A percentile compares a stretch with the other conserved stretches of the same genome.
Evolutionary conservation across 2,797 vertebrate genomes (phyloP).

Genomic region (Pangasius krempfi): DNA sequence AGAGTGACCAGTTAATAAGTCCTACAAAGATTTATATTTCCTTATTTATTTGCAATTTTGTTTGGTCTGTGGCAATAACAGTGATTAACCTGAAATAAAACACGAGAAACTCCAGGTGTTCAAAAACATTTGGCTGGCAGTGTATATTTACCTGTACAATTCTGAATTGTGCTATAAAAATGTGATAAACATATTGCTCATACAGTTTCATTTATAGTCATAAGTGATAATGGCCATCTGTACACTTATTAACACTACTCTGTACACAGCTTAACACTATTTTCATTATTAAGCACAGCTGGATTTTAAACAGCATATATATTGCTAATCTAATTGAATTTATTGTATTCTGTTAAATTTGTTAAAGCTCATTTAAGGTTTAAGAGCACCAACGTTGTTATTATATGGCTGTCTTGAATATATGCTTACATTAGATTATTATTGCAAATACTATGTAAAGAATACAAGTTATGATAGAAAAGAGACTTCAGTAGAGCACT

Average conservation of each 20-base stretch:
- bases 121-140: background rate
- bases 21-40: background rate
- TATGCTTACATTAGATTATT: background rate
- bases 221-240: background rate
- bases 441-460: conserved; percentile 12
- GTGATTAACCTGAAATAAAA: background rate
- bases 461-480: background rate
- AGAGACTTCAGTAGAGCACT: background rate
- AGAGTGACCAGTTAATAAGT: background rate
- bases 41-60: background rate
- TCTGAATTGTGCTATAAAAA: background rate
- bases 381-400: conserved; percentile 31
- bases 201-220: background rate
- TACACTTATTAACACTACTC: background rate
- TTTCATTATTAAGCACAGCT: background rate
- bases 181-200: background rate
- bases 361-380: conserved; percentile 17
- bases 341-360: conserved; percentile 17
- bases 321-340: conserved; percentile 6
- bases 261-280: background rate
- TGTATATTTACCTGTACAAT: background rate
- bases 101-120: background rate
- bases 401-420: background rate
- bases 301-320: conserved; percentile 2
- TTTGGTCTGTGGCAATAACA: background rate